These are phyloP conservation scores for Bombus superbus DNA, from an alignment of 1,140 invertebrate genomes.

Conservation along the genomic window DNA sequence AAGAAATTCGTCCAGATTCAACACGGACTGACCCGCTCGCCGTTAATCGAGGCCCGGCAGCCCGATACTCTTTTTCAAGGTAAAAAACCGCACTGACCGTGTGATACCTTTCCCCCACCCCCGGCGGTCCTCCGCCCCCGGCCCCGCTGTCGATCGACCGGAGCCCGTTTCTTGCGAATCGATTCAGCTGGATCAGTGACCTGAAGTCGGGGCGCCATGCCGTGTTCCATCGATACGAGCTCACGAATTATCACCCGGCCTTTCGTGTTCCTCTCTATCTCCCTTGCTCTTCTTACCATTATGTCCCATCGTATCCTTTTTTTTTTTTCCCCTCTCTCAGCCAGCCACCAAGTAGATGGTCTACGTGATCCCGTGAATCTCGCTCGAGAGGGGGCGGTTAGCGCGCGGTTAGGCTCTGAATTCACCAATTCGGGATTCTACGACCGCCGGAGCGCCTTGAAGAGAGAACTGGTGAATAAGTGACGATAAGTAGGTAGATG, in stretches of 20 bases:
- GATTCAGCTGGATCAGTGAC: slow-evolving; percentile 68
- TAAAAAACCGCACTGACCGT: slow-evolving; percentile 38
- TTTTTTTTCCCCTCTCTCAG: not conserved
- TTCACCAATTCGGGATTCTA: slow-evolving; percentile 57
- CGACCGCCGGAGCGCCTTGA: slow-evolving; percentile 46
- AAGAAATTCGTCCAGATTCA: slow-evolving; percentile 22
- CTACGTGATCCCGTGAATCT: not conserved
- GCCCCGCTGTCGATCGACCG: slow-evolving; percentile 25
- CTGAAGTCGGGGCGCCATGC: slow-evolving; percentile 53
- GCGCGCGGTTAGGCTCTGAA: not conserved
- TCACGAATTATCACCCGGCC: slow-evolving; percentile 58
- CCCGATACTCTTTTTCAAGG: slow-evolving; percentile 32
- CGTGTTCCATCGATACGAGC: slow-evolving; percentile 55
- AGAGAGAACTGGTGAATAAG: slow-evolving; percentile 68
- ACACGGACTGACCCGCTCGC: not conserved
- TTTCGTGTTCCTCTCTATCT: not conserved
- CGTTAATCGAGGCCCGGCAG: slow-evolving; percentile 34
- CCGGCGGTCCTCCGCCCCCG: not conserved
- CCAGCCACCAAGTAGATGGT: not conserved
- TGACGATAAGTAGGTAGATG: slow-evolving; percentile 78
- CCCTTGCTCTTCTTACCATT: not conserved
- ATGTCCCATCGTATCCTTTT: not conserved
- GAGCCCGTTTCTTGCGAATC: slow-evolving; percentile 60
- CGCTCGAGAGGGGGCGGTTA: not conserved
- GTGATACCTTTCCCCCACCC: slow-evolving; percentile 33